Conservation (phyloP, 1,140 invertebrate species). For the Zaprionus capensis region DNA sequence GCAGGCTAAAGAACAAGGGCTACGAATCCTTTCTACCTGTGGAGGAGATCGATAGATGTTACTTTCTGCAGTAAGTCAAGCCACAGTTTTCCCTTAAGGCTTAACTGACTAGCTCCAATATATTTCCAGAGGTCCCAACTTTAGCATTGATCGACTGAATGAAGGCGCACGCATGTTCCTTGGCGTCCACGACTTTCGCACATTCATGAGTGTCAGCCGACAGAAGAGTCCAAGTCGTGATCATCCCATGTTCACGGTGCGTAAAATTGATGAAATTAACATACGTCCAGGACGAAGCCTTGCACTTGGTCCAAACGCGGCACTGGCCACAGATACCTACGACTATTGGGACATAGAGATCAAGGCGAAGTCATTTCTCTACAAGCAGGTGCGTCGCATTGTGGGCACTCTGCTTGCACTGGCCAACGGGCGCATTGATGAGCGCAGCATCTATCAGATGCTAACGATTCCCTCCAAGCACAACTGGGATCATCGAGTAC, state of each 20-base stretch:
- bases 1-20: slow-evolving; percentile 50
- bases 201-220: slow-evolving; percentile 86
- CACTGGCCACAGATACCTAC: slow-evolving; percentile 84
- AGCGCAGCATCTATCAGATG: slow-evolving; percentile 88
- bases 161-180: slow-evolving; percentile 86
- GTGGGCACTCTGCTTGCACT: slow-evolving; percentile 87
- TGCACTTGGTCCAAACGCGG: slow-evolving; percentile 78
- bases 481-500: slow-evolving; percentile 86
- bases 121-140: slow-evolving; percentile 85
- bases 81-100: fast-evolving
- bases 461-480: slow-evolving; percentile 89
- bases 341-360: slow-evolving; percentile 88
- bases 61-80: slow-evolving; percentile 70
- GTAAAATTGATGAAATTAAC: slow-evolving; percentile 85
- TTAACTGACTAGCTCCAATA: neutral
- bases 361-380: slow-evolving; percentile 88
- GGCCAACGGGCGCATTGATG: slow-evolving; percentile 86
- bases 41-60: slow-evolving; percentile 75
- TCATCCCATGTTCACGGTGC: slow-evolving; percentile 84
- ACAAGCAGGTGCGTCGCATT: slow-evolving; percentile 91
- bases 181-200: slow-evolving; percentile 89
- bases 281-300: slow-evolving; percentile 84
- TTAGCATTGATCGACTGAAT: slow-evolving; percentile 86
- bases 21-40: slow-evolving; percentile 67
- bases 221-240: slow-evolving; percentile 79